A percentile compares a stretch with the other conserved stretches of the same genome.
Conservation (phyloP, 2,797 vertebrate genomes). For the Sebastes itinus region DNA sequence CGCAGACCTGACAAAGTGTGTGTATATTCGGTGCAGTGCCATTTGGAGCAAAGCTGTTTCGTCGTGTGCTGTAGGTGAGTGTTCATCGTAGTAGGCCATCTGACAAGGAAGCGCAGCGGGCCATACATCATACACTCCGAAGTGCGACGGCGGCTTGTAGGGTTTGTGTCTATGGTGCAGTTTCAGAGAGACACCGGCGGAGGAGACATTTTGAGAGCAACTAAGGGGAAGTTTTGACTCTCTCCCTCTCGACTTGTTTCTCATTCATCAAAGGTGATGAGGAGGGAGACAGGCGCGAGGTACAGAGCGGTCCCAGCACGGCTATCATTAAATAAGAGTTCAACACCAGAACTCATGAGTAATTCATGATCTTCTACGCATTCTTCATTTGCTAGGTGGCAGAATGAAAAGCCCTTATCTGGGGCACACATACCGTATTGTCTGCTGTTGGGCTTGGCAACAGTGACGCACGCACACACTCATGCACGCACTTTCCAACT, state of each 20-base stretch:
- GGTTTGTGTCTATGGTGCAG: slow-evolving; percentile 49
- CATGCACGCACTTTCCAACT: not conserved
- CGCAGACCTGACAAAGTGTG: slow-evolving; percentile 38
- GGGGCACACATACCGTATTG: slow-evolving; percentile 44
- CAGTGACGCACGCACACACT: slow-evolving; percentile 1
- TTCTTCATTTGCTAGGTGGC: slow-evolving; percentile 60
- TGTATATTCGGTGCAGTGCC: slow-evolving; percentile 37
- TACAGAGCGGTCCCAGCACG: slow-evolving; percentile 44
- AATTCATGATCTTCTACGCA: slow-evolving; percentile 75
- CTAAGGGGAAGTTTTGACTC: slow-evolving; percentile 36
- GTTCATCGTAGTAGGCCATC: slow-evolving; percentile 54
- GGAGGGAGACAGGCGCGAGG: slow-evolving; percentile 47
- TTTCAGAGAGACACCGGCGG: slow-evolving; percentile 13
- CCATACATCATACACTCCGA: slow-evolving; percentile 54
- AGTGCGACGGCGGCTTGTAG: slow-evolving; percentile 11
- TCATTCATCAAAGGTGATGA: slow-evolving; percentile 70
- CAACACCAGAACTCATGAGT: slow-evolving; percentile 76
- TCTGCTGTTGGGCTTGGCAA: slow-evolving; percentile 26
- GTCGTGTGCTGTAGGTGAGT: slow-evolving; percentile 53
- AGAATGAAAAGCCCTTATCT: slow-evolving; percentile 69
- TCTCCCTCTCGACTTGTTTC: slow-evolving; percentile 31
- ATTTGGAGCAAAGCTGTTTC: slow-evolving; percentile 37
- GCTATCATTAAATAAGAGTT: slow-evolving; percentile 78
- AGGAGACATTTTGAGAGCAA: slow-evolving; percentile 46
- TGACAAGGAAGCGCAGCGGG: slow-evolving; percentile 41